Evolutionary conservation across 2,888 invertebrate species (phyloP).

Genomic region (Amphipyra berbera): DNA sequence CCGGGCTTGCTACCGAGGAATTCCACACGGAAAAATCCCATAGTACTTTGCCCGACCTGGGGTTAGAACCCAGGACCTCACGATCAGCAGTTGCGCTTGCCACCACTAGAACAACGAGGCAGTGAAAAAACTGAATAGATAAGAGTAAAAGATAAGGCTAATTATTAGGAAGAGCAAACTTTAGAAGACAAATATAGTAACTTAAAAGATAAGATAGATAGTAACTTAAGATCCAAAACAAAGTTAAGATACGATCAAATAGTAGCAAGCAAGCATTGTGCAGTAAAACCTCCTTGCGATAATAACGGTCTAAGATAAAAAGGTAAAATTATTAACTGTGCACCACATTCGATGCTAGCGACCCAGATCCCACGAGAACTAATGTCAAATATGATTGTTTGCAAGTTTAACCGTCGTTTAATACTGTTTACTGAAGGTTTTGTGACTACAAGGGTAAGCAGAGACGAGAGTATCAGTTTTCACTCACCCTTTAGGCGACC

Average conservation of each 20-base stretch:
- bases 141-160: too few species aligned
- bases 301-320: constrained; percentile 42
- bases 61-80: too few species aligned
- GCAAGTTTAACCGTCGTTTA: constrained; percentile 26
- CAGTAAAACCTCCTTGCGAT: constrained; percentile 27
- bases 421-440: constrained; percentile 24
- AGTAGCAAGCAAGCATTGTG: constrained; percentile 17
- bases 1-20: too few species aligned
- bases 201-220: background rate
- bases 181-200: background rate
- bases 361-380: constrained; percentile 56
- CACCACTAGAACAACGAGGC: too few species aligned
- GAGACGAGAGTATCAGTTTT: too few species aligned
- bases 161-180: too few species aligned
- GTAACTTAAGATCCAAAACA: constrained; percentile 9
- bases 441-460: background rate
- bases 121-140: too few species aligned
- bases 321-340: constrained; percentile 35
- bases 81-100: too few species aligned
- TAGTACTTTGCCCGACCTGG: too few species aligned
- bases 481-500: too few species aligned
- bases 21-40: too few species aligned
- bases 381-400: constrained; percentile 55
- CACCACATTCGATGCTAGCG: constrained; percentile 40
- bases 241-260: constrained; percentile 28